phyloP scores from a whole-genome alignment of 64 coral and sea anemone genomes.

The Montipora efflorescens region DNA sequence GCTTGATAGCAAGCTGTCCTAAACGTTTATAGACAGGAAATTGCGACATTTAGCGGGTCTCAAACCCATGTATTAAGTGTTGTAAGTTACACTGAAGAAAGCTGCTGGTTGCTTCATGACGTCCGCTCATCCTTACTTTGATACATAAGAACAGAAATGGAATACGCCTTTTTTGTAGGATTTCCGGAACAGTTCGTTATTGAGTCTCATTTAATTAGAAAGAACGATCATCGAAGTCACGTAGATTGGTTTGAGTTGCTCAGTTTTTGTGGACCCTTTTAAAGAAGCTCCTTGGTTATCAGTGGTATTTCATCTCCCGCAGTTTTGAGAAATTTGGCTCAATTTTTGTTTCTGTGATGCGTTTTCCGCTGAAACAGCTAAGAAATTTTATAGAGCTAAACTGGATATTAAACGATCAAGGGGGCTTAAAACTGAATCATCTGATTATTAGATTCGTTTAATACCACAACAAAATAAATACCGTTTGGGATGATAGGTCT shows the following conservation, averaged over 20 bases:
- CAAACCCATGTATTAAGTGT: not conserved
- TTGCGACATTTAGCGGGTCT: not conserved
- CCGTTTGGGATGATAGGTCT: too few relatives aligned
- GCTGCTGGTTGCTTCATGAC: not conserved
- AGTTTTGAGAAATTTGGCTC: not conserved
- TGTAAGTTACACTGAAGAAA: not conserved
- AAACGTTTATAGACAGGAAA: not conserved
- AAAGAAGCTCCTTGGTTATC: not conserved
- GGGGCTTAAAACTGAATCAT: not conserved
- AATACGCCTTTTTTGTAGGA: slow-evolving; percentile 6
- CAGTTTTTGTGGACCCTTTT: not conserved
- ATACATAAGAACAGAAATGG: not conserved
- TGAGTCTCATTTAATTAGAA: not conserved
- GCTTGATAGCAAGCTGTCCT: not conserved
- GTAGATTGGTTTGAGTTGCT: not conserved
- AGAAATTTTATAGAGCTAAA: not conserved
- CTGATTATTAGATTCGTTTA: not conserved
- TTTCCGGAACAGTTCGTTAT: not conserved
- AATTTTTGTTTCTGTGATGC: not conserved
- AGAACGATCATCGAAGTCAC: not conserved
- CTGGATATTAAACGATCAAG: not conserved
- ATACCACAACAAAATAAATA: not conserved
- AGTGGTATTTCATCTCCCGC: not conserved
- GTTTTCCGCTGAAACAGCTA: not conserved
- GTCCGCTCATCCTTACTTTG: not conserved